These are phyloP conservation scores for Nomada fabriciana DNA, from an alignment of 2,888 invertebrate genomes.

Conservation along the genomic window DNA sequence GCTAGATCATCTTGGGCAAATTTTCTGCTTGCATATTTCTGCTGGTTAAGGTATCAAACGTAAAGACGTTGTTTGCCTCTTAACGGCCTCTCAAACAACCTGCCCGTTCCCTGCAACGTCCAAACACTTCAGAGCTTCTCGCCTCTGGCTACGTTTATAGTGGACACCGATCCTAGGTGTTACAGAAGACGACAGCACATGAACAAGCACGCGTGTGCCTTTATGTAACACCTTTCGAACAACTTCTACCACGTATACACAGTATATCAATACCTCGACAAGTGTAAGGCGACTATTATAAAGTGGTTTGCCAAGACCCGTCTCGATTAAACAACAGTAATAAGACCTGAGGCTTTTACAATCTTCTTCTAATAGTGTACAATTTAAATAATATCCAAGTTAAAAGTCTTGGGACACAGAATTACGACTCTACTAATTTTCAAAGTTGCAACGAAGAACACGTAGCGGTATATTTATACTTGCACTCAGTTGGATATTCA, in stretches of 20 bases:
- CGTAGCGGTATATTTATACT: no score
- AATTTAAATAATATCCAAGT: background rate
- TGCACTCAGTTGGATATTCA: no score
- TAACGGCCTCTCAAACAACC: slow-evolving; percentile 55
- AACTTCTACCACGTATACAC: background rate
- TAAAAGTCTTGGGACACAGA: background rate
- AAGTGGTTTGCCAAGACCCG: background rate
- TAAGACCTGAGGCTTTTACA: background rate
- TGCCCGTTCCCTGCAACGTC: slow-evolving; percentile 47
- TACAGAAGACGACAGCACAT: slow-evolving; percentile 42
- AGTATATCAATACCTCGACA: background rate
- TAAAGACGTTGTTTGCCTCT: slow-evolving; percentile 60
- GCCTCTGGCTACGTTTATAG: slow-evolving; percentile 57
- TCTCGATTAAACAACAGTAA: background rate
- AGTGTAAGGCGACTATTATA: background rate
- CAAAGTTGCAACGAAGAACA: no score
- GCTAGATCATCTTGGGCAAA: background rate
- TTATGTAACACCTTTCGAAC: slow-evolving; percentile 39
- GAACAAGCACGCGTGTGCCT: slow-evolving; percentile 51
- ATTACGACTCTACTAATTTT: background rate
- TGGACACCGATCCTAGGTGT: slow-evolving; percentile 48
- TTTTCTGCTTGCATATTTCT: background rate
- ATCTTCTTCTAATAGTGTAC: background rate
- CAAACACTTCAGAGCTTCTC: slow-evolving; percentile 53
- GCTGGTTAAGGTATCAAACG: slow-evolving; percentile 44